Evolutionary conservation across 2,113 vertebrate species (phyloP), one percentile per base, ranked within the genome.

Genomic region (Paramisgurnus dabryanus): DNA sequence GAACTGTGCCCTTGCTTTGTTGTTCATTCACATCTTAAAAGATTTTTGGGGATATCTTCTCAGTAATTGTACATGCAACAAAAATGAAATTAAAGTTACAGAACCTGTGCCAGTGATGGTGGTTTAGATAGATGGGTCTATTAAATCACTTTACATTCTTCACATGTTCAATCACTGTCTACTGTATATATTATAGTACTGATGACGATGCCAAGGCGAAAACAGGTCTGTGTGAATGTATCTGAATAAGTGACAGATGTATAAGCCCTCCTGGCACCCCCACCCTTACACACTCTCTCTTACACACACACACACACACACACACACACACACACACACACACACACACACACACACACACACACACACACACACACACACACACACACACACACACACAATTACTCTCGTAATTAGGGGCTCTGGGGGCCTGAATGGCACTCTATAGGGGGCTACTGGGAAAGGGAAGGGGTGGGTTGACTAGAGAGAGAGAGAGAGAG

Each of bases 321-420:
- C 83, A 84, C 57, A 75, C 66, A 83, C 49, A 78, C 80, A 85
- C 82, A 84, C 49, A 70, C 80, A 85, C 82, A 84, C 80, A 81
- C 83, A 83, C 66, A 83, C 49, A 78, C 80, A 85, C 82, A 84
- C 80, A 81, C 83, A 83, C 66, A 83, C 49, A 78, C 80, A 85
- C 82, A 84, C 80, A 81, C 83, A 84, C 57, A 75, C 66, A 83
- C 49, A 78, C 80, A 85, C 82, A 84, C 49, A 70, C 80, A 85
- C 82, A 84, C 80, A 81, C 83, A 83, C 66, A 83, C 49, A 78
- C 80, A 85, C 82, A 84, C 80, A 81, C 83, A 84, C 57, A 75
- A 93, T 93, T 93, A 93, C 89, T 91, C 89, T 89, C 91, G 89
- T 93, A 93, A 94, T 93, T 93, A 94, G 90, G 90, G 88, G 90